Conservation (phyloP, 2,113 vertebrate species). For the Dicerorhinus sumatrensis region DNA sequence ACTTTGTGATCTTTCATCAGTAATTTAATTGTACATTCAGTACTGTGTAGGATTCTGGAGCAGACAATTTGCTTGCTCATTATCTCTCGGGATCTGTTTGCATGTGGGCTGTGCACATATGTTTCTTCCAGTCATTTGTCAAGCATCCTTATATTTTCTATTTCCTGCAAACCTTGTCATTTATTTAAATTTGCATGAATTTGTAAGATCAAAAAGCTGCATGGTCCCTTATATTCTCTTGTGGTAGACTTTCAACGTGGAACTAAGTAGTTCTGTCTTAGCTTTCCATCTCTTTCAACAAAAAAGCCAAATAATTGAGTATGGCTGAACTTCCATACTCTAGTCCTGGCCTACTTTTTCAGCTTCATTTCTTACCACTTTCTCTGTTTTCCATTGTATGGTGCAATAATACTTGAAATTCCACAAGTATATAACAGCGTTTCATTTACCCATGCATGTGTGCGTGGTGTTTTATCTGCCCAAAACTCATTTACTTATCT, state of each 20-base stretch:
- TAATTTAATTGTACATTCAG: conserved; percentile 63
- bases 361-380: neutral
- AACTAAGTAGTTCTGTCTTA: neutral
- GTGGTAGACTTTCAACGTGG: neutral
- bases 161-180: neutral
- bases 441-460: neutral
- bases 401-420: neutral
- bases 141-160: neutral
- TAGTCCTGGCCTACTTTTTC: neutral
- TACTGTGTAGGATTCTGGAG: conserved; percentile 46
- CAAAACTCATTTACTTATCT: neutral
- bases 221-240: neutral
- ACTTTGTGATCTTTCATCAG: conserved; percentile 25
- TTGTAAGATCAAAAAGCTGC: neutral
- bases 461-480: neutral
- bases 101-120: conserved; percentile 57
- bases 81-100: conserved; percentile 45
- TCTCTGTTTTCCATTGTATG: neutral
- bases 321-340: neutral
- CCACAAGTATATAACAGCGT: neutral
- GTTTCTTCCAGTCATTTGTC: conserved; percentile 48
- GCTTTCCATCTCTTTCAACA: neutral
- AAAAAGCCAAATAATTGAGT: neutral
- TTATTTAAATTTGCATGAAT: neutral
- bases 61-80: conserved; percentile 52